Evolutionary conservation across 2,888 invertebrate genomes (phyloP).

Genomic region (Halictus ligatus): DNA sequence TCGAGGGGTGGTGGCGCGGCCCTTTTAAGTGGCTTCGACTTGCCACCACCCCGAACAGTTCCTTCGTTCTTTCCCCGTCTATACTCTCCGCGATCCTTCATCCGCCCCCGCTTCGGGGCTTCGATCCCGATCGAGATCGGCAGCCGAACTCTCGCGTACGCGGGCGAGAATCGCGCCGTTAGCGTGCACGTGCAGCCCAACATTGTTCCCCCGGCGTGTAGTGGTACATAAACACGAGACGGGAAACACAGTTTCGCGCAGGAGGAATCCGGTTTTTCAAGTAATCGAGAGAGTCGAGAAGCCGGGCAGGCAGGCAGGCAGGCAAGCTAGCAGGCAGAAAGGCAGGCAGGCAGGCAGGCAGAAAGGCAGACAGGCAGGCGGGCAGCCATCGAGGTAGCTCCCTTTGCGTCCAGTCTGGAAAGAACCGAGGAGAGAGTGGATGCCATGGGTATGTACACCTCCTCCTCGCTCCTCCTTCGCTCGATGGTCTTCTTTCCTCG

Average conservation of each 20-base stretch:
- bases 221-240: slow-evolving; percentile 76
- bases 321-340: slow-evolving; percentile 40
- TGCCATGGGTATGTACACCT: slow-evolving; percentile 74
- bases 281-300: slow-evolving; percentile 79
- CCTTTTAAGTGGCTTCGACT: slow-evolving; percentile 52
- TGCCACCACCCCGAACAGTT: not conserved
- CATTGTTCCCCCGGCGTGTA: slow-evolving; percentile 64
- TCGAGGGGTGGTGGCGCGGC: slow-evolving; percentile 67
- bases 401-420: slow-evolving; percentile 60
- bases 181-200: slow-evolving; percentile 55
- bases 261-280: slow-evolving; percentile 83
- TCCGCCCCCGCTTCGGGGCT: slow-evolving; percentile 1
- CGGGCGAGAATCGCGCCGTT: slow-evolving; percentile 40
- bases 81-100: not conserved
- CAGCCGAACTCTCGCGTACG: slow-evolving; percentile 9
- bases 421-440: slow-evolving; percentile 66
- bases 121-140: slow-evolving; percentile 41
- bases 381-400: slow-evolving; percentile 71
- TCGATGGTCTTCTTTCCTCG: slow-evolving; percentile 65
- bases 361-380: slow-evolving; percentile 56
- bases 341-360: slow-evolving; percentile 51
- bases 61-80: not conserved
- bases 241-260: slow-evolving; percentile 82
- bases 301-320: slow-evolving; percentile 63
- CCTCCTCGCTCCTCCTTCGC: slow-evolving; percentile 71